Base-by-base conservation (phyloP, 2,113 vertebrate genomes). In the Sander vitreus region DNA sequence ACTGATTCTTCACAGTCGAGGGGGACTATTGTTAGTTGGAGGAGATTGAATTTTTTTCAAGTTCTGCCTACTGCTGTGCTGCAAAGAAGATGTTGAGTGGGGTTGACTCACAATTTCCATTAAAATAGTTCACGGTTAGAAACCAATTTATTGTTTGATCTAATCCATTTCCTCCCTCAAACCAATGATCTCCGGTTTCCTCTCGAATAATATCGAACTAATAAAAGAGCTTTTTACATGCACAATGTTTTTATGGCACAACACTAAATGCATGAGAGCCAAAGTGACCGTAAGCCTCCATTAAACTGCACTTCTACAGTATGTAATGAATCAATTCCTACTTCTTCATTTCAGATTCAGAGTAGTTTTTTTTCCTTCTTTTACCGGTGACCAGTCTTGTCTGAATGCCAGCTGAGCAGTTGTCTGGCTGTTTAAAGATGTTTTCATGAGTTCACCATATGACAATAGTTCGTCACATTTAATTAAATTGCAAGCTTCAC, bases 251-350 rank as follows among this genome's bases (percentile, higher is more conserved):
- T 50, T 21, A 73, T 33, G 43, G 73, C 45, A 23, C 27, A 54
- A 19, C 55, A 73, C 45, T 79, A 57, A 85, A 81, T 75, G 65
- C 70, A 50, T 18, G 11, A 75, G n/a, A 72, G 86, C 78, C 72
- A 51, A 30, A 62, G 65, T 71, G 65, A 66, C 18, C 62, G 8
- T 73, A 62, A 71, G 25, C 71, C 57, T 63, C 81, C 53, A 83
- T 86, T 77, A 91, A 74, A 74, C 48, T 51, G 43, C 58, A 63
- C 78, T 9, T 85, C 58, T 57, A 21, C 16, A 60, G 11, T 6
- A 14, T 43, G 23, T 59, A 57, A 76, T 70, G 63, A 67, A 25
- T 68, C n/a, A 0, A 25, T 65, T 78, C n/a, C 27, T 59, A 39
- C 16, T 30, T 25, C 15, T 33, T 71, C 10, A 60, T 66, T 58